A percentile compares a stretch with the other conserved stretches of the same genome.
These are phyloP conservation scores for Rhabdophis nuchalis DNA, from an alignment of 2,797 vertebrate genomes.

Conservation along the genomic window DNA sequence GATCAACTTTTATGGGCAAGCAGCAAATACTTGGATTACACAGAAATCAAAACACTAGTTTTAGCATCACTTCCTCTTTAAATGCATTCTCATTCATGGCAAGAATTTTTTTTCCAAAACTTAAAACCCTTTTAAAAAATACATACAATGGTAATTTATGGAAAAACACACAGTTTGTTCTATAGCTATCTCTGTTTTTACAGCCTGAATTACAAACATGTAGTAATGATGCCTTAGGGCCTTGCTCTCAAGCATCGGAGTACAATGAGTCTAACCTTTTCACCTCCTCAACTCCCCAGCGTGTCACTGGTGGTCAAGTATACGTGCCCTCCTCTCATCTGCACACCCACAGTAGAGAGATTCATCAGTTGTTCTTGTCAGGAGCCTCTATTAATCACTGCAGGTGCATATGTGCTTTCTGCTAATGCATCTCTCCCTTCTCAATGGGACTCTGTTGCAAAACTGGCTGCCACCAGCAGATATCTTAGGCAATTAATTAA, in stretches of 20 bases:
- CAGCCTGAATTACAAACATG: neutral
- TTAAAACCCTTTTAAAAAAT: neutral
- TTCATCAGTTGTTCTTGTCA: conserved; percentile 16
- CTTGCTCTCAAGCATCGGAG: neutral
- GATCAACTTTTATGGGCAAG: neutral
- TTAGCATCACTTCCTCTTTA: neutral
- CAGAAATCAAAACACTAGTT: neutral
- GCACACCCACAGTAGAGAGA: neutral
- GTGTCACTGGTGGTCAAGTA: neutral
- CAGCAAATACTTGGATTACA: neutral
- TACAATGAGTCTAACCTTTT: neutral
- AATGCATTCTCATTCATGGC: neutral
- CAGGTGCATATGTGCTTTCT: fast-evolving
- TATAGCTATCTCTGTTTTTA: neutral
- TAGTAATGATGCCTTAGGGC: neutral
- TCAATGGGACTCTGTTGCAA: neutral
- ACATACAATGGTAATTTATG: neutral
- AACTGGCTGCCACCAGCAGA: conserved; percentile 26
- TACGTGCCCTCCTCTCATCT: neutral
- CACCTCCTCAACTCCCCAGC: neutral
- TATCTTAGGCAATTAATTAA: conserved; percentile 55
- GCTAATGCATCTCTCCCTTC: neutral
- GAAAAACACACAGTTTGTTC: neutral
- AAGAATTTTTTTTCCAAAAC: too few species aligned
- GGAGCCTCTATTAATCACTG: neutral